phyloP scores from a whole-genome alignment of 2,113 vertebrate species.

The Pachycephala philippinensis region DNA sequence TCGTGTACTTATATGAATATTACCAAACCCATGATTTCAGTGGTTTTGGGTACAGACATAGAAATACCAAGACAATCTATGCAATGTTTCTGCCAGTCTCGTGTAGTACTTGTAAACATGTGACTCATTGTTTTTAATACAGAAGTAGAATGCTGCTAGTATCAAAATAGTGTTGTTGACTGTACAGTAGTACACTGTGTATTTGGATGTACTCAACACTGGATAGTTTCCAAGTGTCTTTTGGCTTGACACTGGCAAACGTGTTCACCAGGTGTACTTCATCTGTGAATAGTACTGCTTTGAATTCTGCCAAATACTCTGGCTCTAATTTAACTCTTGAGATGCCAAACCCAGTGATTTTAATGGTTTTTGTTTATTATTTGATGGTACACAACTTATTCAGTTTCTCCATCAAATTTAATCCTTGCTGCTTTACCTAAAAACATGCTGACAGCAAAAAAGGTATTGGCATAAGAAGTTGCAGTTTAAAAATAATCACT shows the following conservation, averaged over 20 bases:
- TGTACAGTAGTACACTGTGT: slow-evolving; percentile 1
- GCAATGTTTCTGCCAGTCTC: not conserved
- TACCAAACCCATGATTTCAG: not conserved
- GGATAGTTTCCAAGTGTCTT: slow-evolving; percentile 6
- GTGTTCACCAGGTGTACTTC: slow-evolving; percentile 41
- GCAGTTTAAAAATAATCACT: not conserved
- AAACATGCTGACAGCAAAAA: not conserved
- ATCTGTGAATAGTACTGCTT: not conserved
- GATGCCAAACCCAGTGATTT: not conserved
- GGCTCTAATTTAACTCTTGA: slow-evolving; percentile 5
- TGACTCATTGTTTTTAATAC: not conserved
- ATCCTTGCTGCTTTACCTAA: not conserved
- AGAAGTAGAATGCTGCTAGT: not conserved
- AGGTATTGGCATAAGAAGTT: not conserved
- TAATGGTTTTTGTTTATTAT: not conserved
- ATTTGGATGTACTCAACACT: slow-evolving; percentile 5
- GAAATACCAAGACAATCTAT: not conserved
- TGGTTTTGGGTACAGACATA: not conserved
- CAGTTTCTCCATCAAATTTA: not conserved
- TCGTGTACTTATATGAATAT: not conserved
- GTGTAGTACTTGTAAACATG: not conserved
- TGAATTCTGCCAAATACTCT: slow-evolving; percentile 3
- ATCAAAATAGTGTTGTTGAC: not conserved
- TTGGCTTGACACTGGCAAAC: slow-evolving; percentile 1
- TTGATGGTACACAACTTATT: not conserved